phyloP scores from a whole-genome alignment of 2,113 vertebrate species.

The Barnardius zonarius region DNA sequence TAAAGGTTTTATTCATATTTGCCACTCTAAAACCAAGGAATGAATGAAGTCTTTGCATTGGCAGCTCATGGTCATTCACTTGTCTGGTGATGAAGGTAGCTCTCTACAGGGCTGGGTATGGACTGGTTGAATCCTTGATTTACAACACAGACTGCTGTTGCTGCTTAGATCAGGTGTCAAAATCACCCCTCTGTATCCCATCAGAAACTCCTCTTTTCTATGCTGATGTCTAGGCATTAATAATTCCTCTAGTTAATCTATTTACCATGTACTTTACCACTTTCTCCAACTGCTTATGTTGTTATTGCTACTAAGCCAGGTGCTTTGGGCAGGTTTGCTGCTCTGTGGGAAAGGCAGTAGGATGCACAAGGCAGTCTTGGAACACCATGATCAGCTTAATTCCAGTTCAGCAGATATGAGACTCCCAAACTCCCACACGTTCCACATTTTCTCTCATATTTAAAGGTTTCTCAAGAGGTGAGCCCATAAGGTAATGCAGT shows the following conservation, averaged over 20 bases:
- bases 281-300: neutral
- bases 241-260: neutral
- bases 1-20: neutral
- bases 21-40: neutral
- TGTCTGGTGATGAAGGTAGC: neutral
- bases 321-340: neutral
- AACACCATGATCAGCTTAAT: neutral
- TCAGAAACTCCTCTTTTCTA: neutral
- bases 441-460: neutral
- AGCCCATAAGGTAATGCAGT: neutral
- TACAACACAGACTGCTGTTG: neutral
- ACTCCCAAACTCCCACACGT: accelerated
- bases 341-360: neutral
- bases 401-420: neutral
- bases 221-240: accelerated
- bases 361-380: neutral
- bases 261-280: neutral
- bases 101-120: neutral
- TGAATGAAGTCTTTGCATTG: neutral
- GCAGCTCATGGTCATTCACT: neutral
- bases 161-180: neutral
- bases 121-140: neutral
- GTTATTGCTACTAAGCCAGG: neutral
- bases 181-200: neutral
- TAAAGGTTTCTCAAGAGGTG: neutral